Percentiles rank a stretch among this genome's conserved stretches.
These are phyloP conservation scores for Karalla daura DNA, from an alignment of 2,797 vertebrate species.

Conservation along the genomic window DNA sequence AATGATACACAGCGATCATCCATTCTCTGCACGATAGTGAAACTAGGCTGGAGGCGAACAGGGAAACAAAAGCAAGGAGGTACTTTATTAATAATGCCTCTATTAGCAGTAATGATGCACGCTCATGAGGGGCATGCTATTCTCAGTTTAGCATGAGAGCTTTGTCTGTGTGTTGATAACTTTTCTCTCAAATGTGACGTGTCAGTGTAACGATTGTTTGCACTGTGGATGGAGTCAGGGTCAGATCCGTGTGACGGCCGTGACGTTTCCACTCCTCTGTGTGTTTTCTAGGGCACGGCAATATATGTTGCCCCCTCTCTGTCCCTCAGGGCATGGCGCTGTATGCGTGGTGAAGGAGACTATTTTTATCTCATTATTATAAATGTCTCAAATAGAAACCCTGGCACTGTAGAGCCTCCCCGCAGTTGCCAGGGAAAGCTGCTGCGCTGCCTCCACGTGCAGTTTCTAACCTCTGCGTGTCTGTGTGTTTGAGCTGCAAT, in stretches of 20 bases:
- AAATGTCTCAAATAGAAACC: constrained; percentile 51
- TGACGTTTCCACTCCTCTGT: constrained; percentile 33
- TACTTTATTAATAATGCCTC: background rate
- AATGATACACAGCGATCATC: background rate
- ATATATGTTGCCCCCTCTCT: constrained; percentile 55
- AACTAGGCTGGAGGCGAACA: background rate
- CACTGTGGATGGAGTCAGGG: constrained; percentile 43
- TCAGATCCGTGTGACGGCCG: constrained; percentile 39
- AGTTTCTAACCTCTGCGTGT: background rate
- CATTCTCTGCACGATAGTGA: background rate
- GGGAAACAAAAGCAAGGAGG: background rate
- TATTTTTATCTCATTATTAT: constrained; percentile 72
- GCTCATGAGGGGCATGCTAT: background rate
- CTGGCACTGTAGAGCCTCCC: constrained; percentile 28
- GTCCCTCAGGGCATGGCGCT: constrained; percentile 49
- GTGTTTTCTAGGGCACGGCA: constrained; percentile 72
- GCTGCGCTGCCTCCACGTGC: background rate
- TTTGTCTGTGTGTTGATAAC: background rate
- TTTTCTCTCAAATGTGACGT: constrained; percentile 24
- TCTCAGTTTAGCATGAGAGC: background rate
- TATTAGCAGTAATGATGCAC: background rate
- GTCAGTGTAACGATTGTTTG: constrained; percentile 38
- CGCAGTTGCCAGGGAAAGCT: constrained; percentile 14
- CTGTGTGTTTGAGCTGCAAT: constrained; percentile 7
- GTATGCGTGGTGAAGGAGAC: constrained; percentile 41